Conservation (phyloP, 2,113 vertebrate species). For the Enhydra lutris region DNA sequence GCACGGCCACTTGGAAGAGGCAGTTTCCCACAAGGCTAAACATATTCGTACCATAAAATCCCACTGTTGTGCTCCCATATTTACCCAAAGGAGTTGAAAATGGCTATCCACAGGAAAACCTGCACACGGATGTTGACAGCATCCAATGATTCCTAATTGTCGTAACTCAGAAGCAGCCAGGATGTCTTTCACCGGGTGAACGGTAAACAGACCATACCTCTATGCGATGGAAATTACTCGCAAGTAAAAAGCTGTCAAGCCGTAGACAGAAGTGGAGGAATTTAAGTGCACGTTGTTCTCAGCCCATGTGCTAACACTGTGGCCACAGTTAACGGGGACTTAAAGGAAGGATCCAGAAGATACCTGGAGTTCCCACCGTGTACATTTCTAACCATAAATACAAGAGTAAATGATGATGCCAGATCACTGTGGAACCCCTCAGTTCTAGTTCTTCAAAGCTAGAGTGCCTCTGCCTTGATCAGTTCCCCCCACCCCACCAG, state of each 20-base stretch:
- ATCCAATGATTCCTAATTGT: not conserved
- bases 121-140: not conserved
- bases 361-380: constrained; percentile 82
- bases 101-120: not conserved
- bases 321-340: constrained; percentile 87
- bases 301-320: constrained; percentile 90
- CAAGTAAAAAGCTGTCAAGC: not conserved
- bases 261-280: not conserved
- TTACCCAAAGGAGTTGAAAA: not conserved
- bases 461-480: not conserved
- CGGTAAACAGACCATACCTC: not conserved
- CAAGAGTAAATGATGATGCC: constrained; percentile 96
- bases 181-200: not conserved
- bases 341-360: constrained; percentile 86
- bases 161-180: not conserved
- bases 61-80: not conserved
- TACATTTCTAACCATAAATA: constrained; percentile 79
- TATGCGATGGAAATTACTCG: not conserved
- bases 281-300: not conserved
- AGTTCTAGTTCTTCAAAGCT: constrained; percentile 78
- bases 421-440: constrained; percentile 92
- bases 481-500: not conserved
- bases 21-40: not conserved
- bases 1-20: not conserved
- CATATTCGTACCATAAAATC: not conserved